These are phyloP conservation scores for Centropyge bicolor DNA, from an alignment of 2,797 vertebrate genomes.

Conservation along the genomic window DNA sequence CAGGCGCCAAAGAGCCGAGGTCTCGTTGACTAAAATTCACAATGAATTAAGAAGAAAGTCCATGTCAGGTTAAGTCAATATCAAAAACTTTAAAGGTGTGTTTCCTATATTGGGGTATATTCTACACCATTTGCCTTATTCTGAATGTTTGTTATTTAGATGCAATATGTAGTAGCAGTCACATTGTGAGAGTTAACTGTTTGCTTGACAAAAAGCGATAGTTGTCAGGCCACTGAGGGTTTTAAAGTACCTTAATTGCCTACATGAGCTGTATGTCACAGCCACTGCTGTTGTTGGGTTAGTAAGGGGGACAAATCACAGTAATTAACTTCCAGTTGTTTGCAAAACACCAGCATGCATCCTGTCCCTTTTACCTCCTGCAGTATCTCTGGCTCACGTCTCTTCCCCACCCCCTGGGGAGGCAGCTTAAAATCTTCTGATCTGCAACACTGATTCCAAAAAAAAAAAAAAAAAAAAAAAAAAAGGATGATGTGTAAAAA, in stretches of 20 bases:
- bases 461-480: no score
- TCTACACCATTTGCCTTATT: neutral
- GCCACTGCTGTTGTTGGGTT: neutral
- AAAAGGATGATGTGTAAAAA: no score
- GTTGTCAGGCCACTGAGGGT: neutral
- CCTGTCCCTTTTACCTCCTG: neutral
- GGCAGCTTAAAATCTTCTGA: no score
- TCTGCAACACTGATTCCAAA: no score
- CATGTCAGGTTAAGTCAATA: no score
- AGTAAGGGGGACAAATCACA: neutral
- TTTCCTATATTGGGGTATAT: neutral
- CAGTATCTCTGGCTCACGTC: neutral
- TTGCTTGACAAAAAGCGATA: neutral
- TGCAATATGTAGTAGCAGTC: no score
- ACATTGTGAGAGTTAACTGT: neutral
- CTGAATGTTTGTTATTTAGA: neutral
- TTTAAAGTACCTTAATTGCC: conserved; percentile 2
- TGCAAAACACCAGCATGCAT: neutral
- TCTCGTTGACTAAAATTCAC: neutral
- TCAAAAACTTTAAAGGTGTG: no score
- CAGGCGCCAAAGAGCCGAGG: neutral
- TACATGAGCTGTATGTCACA: conserved; percentile 3
- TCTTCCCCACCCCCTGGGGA: neutral
- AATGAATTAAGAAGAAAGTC: neutral
- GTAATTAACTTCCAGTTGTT: conserved; percentile 16